These are phyloP conservation scores for Rhamphomyia laevipes DNA, from an alignment of 2,888 invertebrate genomes.

Conservation along the genomic window DNA sequence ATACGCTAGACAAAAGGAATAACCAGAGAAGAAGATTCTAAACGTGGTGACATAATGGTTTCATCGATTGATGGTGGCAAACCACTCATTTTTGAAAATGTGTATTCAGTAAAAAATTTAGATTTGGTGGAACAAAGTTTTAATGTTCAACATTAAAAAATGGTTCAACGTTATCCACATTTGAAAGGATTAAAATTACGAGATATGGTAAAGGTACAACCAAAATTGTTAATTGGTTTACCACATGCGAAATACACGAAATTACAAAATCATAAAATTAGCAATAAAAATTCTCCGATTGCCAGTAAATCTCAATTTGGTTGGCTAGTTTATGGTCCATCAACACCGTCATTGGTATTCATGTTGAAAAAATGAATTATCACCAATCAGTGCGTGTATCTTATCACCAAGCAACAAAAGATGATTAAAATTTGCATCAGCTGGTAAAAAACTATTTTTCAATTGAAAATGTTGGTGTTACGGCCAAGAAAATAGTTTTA, in stretches of 20 bases:
- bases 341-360: neutral
- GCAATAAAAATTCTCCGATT: neutral
- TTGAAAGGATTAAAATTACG: neutral
- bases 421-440: constrained; percentile 1
- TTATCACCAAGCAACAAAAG: neutral
- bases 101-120: constrained; percentile 2
- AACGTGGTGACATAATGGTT: neutral
- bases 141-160: neutral
- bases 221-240: constrained; percentile 2
- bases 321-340: constrained; percentile 5
- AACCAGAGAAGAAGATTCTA: neutral
- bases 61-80: constrained; percentile 1
- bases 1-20: constrained; percentile 4
- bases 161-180: neutral
- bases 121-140: neutral
- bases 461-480: constrained; percentile 8
- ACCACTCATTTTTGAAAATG: constrained; percentile 1
- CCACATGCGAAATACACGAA: constrained; percentile 4
- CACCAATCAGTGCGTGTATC: neutral
- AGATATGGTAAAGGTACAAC: neutral
- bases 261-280: neutral
- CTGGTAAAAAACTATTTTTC: constrained; percentile 4
- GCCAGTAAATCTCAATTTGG: constrained; percentile 6
- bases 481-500: neutral
- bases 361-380: neutral